Evolutionary conservation across 2,888 invertebrate species (phyloP).

Genomic region (Ischnura elegans): DNA sequence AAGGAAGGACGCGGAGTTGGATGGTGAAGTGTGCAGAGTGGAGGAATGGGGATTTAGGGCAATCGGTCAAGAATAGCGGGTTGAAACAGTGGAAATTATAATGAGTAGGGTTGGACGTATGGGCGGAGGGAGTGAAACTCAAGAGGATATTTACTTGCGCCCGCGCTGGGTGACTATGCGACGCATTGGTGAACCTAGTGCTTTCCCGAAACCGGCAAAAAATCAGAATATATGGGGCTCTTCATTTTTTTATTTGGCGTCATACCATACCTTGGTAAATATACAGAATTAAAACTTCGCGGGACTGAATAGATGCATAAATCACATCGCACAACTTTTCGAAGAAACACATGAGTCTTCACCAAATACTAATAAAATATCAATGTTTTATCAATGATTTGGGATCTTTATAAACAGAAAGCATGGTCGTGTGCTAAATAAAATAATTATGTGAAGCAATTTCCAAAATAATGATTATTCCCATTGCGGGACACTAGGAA

Average conservation of each 20-base stretch:
- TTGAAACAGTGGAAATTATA: slow-evolving; percentile 47
- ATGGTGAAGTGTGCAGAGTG: not conserved
- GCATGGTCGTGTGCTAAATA: too few species aligned
- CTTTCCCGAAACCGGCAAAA: not conserved
- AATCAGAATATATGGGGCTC: too few species aligned
- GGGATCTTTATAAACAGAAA: too few species aligned
- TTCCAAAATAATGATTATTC: too few species aligned
- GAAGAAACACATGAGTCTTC: not conserved
- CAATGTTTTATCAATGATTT: too few species aligned
- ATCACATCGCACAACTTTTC: not conserved
- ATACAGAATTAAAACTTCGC: not conserved
- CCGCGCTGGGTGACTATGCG: not conserved
- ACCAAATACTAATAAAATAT: too few species aligned
- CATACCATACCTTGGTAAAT: too few species aligned
- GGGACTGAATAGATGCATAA: not conserved
- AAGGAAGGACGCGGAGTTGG: not conserved
- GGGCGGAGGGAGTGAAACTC: slow-evolving; percentile 29
- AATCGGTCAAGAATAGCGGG: slow-evolving; percentile 61
- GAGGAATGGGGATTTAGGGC: slow-evolving; percentile 26
- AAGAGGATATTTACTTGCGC: not conserved
- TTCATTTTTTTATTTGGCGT: too few species aligned
- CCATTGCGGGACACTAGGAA: too few species aligned
- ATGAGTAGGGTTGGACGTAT: slow-evolving; percentile 37
- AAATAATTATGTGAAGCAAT: too few species aligned
- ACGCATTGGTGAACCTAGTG: not conserved